Conservation (phyloP, 2,888 invertebrate genomes). For the Eupithecia pulchellata region DNA sequence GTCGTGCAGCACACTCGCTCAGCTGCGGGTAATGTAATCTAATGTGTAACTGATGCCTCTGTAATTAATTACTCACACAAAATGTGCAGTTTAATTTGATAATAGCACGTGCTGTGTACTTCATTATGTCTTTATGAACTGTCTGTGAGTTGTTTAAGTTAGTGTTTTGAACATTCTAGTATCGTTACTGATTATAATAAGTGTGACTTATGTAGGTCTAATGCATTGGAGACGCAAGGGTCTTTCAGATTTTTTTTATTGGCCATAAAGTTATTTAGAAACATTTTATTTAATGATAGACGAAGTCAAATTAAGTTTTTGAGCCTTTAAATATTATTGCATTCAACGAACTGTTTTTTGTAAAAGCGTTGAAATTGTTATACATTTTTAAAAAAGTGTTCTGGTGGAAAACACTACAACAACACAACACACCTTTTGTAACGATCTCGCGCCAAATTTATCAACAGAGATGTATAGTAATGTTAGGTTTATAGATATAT, state of each 20-base stretch:
- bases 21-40: too few relatives aligned
- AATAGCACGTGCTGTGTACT: slow-evolving; percentile 4
- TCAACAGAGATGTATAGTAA: neutral
- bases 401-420: neutral
- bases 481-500: neutral
- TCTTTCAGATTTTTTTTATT: neutral
- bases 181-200: neutral
- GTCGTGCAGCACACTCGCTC: neutral
- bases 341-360: neutral
- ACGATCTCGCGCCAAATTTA: neutral
- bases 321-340: neutral
- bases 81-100: slow-evolving; percentile 18
- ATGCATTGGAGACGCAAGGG: neutral
- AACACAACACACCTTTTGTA: neutral
- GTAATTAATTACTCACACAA: slow-evolving; percentile 23
- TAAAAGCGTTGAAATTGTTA: neutral
- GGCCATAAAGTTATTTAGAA: too few relatives aligned
- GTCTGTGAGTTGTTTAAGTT: neutral
- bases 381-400: neutral
- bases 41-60: slow-evolving; percentile 26
- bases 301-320: too few relatives aligned
- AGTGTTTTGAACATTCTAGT: neutral
- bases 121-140: neutral
- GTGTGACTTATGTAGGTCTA: neutral
- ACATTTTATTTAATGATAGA: too few relatives aligned